phyloP scores from a whole-genome alignment of 2,888 invertebrate species.

The Epiblema foenella region DNA sequence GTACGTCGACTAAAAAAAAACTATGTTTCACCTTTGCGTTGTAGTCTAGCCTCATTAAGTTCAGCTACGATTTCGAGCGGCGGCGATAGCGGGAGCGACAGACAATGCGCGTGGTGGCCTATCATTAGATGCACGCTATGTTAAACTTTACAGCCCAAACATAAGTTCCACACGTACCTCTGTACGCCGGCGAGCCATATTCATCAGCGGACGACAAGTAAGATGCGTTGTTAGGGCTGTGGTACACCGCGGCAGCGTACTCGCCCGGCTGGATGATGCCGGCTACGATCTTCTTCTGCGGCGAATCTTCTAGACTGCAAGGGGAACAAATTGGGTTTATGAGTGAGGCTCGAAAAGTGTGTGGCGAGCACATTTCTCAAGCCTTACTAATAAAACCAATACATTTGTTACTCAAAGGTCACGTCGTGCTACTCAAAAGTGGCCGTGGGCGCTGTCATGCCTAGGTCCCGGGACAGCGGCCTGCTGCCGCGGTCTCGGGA shows the following conservation, averaged over 20 bases:
- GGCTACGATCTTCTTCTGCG: slow-evolving; percentile 76
- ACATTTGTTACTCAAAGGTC: no score
- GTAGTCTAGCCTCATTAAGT: no score
- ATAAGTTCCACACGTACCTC: slow-evolving; percentile 58
- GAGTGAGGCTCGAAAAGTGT: not conserved
- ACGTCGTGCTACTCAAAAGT: slow-evolving; percentile 54
- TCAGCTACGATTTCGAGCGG: no score
- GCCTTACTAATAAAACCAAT: no score
- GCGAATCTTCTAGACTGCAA: slow-evolving; percentile 81
- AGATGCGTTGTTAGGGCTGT: slow-evolving; percentile 81
- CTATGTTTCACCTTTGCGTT: no score
- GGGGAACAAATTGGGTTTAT: not conserved
- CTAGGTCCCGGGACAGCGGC: slow-evolving; percentile 74
- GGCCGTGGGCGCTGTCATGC: slow-evolving; percentile 73
- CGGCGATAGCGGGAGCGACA: no score
- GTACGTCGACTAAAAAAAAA: no score
- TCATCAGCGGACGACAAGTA: slow-evolving; percentile 77
- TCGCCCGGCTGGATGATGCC: slow-evolving; percentile 70
- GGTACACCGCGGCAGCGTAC: slow-evolving; percentile 67
- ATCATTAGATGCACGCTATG: not conserved
- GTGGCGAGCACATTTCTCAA: not conserved
- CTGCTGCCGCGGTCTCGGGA: slow-evolving; percentile 78
- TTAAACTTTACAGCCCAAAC: not conserved
- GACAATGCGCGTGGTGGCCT: no score
- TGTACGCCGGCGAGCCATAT: slow-evolving; percentile 79